Conservation (phyloP, 2,888 invertebrate species). For the Drosophila lutescens region DNA sequence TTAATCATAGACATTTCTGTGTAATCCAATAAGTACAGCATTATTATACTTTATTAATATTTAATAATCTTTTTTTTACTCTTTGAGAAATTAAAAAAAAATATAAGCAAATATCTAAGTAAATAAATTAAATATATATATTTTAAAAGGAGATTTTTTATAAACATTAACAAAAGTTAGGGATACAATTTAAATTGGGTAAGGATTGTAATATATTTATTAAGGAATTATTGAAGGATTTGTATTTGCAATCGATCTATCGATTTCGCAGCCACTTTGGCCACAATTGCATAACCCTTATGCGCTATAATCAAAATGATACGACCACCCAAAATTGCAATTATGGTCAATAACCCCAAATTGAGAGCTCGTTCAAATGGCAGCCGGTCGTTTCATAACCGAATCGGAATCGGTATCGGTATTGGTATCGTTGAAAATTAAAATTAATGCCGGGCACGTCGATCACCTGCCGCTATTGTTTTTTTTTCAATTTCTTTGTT, state of each 20-base stretch:
- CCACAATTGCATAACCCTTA: slow-evolving; percentile 18
- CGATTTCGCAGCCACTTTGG: background rate
- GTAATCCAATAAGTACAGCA: background rate
- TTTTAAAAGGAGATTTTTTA: too few relatives aligned
- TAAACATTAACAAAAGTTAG: too few relatives aligned
- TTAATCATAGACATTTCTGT: background rate
- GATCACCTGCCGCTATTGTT: background rate
- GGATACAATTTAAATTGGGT: too few relatives aligned
- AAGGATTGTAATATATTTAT: too few relatives aligned
- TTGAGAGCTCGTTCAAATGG: slow-evolving; percentile 49
- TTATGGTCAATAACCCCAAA: slow-evolving; percentile 80
- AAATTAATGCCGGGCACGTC: slow-evolving; percentile 66
- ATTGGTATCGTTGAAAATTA: slow-evolving; percentile 39
- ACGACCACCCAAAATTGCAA: slow-evolving; percentile 45
- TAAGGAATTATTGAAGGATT: too few relatives aligned
- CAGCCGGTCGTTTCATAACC: slow-evolving; percentile 57
- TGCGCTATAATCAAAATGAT: slow-evolving; percentile 48
- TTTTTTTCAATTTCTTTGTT: background rate
- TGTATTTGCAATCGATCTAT: too few relatives aligned
- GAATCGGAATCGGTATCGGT: slow-evolving; percentile 10
- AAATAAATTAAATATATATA: too few relatives aligned
- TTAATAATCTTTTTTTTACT: too few relatives aligned
- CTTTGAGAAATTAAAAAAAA: too few relatives aligned
- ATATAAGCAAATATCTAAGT: too few relatives aligned
- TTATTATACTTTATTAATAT: too few relatives aligned